These are phyloP conservation scores for Bicyclus anynana DNA, from an alignment of 1,140 invertebrate genomes.

Conservation along the genomic window DNA sequence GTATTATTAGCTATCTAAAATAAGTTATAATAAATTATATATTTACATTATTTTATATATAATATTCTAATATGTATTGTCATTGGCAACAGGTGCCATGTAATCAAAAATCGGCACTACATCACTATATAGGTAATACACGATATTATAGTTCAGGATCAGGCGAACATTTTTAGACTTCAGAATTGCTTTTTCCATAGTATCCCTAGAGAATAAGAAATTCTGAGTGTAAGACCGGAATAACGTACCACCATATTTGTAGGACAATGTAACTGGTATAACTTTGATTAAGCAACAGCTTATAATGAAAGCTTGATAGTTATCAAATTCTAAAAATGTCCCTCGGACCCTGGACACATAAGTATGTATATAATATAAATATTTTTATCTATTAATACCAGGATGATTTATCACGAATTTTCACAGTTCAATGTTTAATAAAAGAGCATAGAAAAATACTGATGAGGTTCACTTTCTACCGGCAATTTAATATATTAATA, in stretches of 20 bases:
- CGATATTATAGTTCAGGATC: too few relatives aligned
- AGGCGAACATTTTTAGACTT: too few relatives aligned
- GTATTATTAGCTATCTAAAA: neutral
- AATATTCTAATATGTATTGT: conserved; percentile 38
- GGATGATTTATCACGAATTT: conserved; percentile 12
- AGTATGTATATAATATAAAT: conserved; percentile 5
- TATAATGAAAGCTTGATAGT: too few relatives aligned
- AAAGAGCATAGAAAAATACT: conserved; percentile 56
- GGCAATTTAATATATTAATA: neutral
- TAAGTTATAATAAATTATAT: neutral
- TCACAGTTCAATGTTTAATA: conserved; percentile 7
- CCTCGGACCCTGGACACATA: too few relatives aligned
- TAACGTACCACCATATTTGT: too few relatives aligned
- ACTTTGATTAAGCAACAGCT: too few relatives aligned
- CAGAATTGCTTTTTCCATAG: too few relatives aligned
- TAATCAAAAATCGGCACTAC: conserved; percentile 12
- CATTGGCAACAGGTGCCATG: conserved; percentile 50
- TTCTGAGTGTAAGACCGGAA: too few relatives aligned
- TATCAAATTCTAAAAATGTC: too few relatives aligned
- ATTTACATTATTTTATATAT: neutral
- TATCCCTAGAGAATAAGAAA: too few relatives aligned
- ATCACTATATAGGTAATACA: neutral
- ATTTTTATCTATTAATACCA: conserved; percentile 7
- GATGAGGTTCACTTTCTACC: conserved; percentile 16
- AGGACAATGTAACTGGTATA: too few relatives aligned